A percentile compares a stretch with the other conserved stretches of the same genome.
phyloP scores from a whole-genome alignment of 2,888 invertebrate genomes.

The Agrypnus murinus region DNA sequence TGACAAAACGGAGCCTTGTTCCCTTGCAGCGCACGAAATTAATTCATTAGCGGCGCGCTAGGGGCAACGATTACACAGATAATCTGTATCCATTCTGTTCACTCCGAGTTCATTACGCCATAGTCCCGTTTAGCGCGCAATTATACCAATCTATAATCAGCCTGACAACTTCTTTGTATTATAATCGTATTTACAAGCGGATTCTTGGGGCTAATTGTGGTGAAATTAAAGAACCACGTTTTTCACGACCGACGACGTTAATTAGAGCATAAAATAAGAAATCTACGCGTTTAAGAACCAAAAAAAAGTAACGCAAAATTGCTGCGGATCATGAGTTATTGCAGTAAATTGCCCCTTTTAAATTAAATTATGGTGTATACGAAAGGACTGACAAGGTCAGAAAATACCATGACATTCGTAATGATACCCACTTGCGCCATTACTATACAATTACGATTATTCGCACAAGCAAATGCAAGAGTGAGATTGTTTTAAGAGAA shows the following conservation, averaged over 20 bases:
- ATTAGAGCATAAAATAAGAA: slow-evolving; percentile 34
- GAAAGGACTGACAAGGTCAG: slow-evolving; percentile 53
- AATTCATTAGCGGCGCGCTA: slow-evolving; percentile 63
- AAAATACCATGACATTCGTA: slow-evolving; percentile 52
- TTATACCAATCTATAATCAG: slow-evolving; percentile 38
- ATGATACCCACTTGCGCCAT: slow-evolving; percentile 46
- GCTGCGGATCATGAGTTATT: slow-evolving; percentile 51
- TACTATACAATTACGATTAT: slow-evolving; percentile 49
- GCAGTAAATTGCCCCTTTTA: slow-evolving; percentile 56
- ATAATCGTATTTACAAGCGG: slow-evolving; percentile 29
- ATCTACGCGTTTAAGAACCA: slow-evolving; percentile 12
- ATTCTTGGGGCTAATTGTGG: slow-evolving; percentile 27
- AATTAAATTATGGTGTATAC: slow-evolving; percentile 54
- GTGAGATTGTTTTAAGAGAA: slow-evolving; percentile 19
- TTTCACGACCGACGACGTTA: slow-evolving; percentile 20
- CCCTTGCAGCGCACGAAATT: slow-evolving; percentile 62
- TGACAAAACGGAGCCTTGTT: slow-evolving; percentile 63
- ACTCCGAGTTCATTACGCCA: slow-evolving; percentile 39
- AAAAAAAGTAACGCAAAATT: slow-evolving; percentile 8
- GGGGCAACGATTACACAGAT: slow-evolving; percentile 50
- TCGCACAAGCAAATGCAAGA: slow-evolving; percentile 40
- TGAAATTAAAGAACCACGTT: slow-evolving; percentile 24
- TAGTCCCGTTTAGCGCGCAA: slow-evolving; percentile 32
- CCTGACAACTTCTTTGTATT: slow-evolving; percentile 42
- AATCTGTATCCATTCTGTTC: slow-evolving; percentile 48